phyloP scores from a whole-genome alignment of 2,113 vertebrate genomes.

The Pollachius pollachius region DNA sequence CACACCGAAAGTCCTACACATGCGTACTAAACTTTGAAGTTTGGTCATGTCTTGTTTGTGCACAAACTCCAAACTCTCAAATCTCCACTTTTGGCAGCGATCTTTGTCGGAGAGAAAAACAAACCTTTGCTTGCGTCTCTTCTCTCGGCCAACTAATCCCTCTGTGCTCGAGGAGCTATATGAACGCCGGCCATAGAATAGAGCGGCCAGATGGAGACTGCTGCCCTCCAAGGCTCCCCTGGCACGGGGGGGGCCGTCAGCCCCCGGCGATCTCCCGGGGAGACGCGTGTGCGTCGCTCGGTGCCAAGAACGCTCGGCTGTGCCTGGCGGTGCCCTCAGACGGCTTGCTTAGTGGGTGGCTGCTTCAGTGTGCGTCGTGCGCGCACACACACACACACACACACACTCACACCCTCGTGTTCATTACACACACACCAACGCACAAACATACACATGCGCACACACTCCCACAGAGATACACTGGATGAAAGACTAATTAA shows the following conservation, averaged over 20 bases:
- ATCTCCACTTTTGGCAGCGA: too few species aligned
- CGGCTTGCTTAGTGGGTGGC: conserved; percentile 57
- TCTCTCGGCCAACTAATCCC: conserved; percentile 45
- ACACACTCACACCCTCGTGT: conserved; percentile 1
- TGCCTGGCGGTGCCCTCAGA: conserved; percentile 52
- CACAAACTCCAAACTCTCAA: too few species aligned
- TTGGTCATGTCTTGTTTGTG: too few species aligned
- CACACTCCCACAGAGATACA: conserved; percentile 36
- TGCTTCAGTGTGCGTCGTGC: conserved; percentile 34
- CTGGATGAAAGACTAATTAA: conserved; percentile 58
- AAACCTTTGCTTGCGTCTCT: not conserved
- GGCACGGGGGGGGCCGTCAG: conserved; percentile 43
- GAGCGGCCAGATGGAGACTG: conserved; percentile 63
- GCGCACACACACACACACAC: conserved; percentile 17
- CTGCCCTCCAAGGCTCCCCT: conserved; percentile 63
- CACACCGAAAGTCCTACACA: too few species aligned
- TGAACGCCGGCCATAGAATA: conserved; percentile 46
- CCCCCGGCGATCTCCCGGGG: conserved; percentile 53
- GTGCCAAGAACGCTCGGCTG: conserved; percentile 57
- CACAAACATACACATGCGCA: not conserved
- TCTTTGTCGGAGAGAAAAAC: too few species aligned
- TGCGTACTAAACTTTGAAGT: too few species aligned
- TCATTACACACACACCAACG: not conserved
- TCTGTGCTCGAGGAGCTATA: conserved; percentile 24
- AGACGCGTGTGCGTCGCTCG: conserved; percentile 32